A percentile compares a stretch with the other conserved stretches of the same genome.
Evolutionary conservation across 2,888 invertebrate genomes (phyloP).

Genomic region (Sphaerolaimus hirsutus): DNA sequence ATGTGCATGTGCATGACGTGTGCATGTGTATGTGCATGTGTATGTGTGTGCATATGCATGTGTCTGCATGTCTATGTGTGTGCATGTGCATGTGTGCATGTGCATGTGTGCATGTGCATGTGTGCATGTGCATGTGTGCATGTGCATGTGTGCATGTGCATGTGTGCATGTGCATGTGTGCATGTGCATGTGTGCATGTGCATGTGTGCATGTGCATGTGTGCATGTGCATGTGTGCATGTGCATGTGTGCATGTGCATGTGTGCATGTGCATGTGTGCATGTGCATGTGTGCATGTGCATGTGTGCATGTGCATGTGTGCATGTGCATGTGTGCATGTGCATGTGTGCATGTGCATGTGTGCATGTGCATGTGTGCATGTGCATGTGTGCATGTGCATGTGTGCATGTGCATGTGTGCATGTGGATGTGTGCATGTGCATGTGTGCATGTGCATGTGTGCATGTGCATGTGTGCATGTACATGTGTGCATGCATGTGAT

Average conservation of each 20-base stretch:
- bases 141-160: not conserved
- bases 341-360: not conserved
- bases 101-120: not conserved
- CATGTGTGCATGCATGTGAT: not conserved
- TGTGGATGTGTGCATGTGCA: too few species aligned
- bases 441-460: not conserved
- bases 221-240: not conserved
- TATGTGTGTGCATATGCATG: not conserved
- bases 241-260: not conserved
- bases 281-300: not conserved
- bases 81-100: not conserved
- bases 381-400: not conserved
- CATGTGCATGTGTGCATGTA: not conserved
- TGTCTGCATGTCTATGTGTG: not conserved
- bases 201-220: not conserved
- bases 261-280: not conserved
- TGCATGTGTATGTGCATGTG: too few species aligned
- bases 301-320: not conserved
- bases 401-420: too few species aligned
- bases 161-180: not conserved
- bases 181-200: not conserved
- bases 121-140: not conserved
- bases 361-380: not conserved
- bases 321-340: not conserved
- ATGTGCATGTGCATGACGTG: not conserved